A percentile compares a stretch with the other conserved stretches of the same genome.
Conservation (phyloP, 1,140 invertebrate species). For the Caenorhabditis briggsae region DNA sequence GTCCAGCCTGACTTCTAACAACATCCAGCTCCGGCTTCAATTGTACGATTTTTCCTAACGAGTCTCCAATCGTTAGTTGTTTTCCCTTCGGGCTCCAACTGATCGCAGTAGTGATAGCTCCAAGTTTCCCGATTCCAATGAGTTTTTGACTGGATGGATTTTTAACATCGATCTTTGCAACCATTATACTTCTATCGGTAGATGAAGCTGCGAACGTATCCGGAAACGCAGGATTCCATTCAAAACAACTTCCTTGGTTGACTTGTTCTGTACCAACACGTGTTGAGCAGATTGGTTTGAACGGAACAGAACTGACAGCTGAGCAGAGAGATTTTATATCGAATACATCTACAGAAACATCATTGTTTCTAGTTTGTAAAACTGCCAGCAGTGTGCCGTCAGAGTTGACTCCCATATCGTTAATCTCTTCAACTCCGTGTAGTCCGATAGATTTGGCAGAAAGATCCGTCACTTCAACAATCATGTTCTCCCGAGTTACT, state of each 20-base stretch:
- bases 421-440: conserved; percentile 55
- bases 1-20: conserved; percentile 26
- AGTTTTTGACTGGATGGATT: conserved; percentile 75
- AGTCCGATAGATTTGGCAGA: conserved; percentile 47
- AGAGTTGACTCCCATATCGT: conserved; percentile 63
- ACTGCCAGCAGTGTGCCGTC: conserved; percentile 70
- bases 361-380: conserved; percentile 53
- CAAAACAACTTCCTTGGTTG: conserved; percentile 74
- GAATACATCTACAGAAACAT: conserved; percentile 57
- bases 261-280: conserved; percentile 67
- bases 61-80: conserved; percentile 86
- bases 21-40: conserved; percentile 85
- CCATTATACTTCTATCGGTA: conserved; percentile 78
- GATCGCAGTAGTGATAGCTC: conserved; percentile 75
- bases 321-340: background rate
- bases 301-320: background rate
- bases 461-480: conserved; percentile 67
- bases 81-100: conserved; percentile 93
- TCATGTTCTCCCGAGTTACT: conserved; percentile 37
- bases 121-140: conserved; percentile 64
- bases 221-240: conserved; percentile 80
- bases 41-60: conserved; percentile 84
- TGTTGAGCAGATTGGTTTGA: conserved; percentile 76
- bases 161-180: conserved; percentile 79
- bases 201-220: conserved; percentile 78